These are phyloP conservation scores for Troides aeacus DNA, from an alignment of 2,888 invertebrate genomes.

Conservation along the genomic window DNA sequence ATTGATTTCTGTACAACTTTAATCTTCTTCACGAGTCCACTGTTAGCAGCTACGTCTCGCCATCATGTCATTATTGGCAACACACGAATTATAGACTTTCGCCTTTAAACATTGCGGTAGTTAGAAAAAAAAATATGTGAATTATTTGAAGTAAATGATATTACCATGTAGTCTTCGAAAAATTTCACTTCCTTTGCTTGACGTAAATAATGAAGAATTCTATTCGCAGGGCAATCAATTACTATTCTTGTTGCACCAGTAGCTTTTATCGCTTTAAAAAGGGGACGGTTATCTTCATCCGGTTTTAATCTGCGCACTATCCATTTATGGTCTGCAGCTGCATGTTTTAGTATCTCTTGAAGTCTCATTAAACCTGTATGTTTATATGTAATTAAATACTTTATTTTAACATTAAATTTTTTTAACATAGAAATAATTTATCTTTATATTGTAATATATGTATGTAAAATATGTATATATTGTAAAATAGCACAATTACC, in stretches of 20 bases:
- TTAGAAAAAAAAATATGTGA: too few relatives aligned
- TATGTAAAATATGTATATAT: too few relatives aligned
- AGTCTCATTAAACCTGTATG: conserved; percentile 84
- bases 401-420: background rate
- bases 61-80: too few relatives aligned
- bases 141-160: too few relatives aligned
- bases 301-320: conserved; percentile 82
- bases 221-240: conserved; percentile 86
- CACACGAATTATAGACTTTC: too few relatives aligned
- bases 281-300: conserved; percentile 80
- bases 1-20: too few relatives aligned
- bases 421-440: too few relatives aligned
- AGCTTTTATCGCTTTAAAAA: conserved; percentile 87
- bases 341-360: conserved; percentile 88
- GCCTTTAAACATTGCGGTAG: too few relatives aligned
- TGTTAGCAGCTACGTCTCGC: too few relatives aligned
- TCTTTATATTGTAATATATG: too few relatives aligned
- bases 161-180: conserved; percentile 88
- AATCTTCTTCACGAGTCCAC: too few relatives aligned
- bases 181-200: conserved; percentile 92
- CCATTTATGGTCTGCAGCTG: conserved; percentile 84
- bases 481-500: conserved; percentile 62
- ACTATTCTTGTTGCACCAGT: conserved; percentile 86
- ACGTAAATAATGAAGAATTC: conserved; percentile 82
- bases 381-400: background rate